Base-by-base conservation (phyloP, 1,140 invertebrate species). In the Littorina saxatilis region DNA sequence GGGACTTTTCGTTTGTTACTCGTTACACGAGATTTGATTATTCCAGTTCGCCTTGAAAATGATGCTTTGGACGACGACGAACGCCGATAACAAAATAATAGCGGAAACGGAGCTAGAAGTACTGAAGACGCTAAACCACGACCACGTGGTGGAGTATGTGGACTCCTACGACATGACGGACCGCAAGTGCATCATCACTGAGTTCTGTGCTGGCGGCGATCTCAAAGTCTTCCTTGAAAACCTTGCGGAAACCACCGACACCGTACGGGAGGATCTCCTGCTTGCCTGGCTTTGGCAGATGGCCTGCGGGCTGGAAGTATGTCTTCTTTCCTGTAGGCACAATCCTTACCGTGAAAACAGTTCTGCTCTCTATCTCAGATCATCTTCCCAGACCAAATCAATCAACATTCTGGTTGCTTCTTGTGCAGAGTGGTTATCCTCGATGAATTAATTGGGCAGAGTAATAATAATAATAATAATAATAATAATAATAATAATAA, bases 151-250 rank as follows among this genome's bases (percentile, higher is more conserved):
- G 15, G 35, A 23, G 7, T 75, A 75, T 40, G 50, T 66, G 32
- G 72, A 39, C 55, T 47, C 43, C 55, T 27, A 5, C n/a, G 0
- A 68, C 1, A 4, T 43, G 20, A 39, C n/a, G n/a, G 17, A 27
- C 29, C 4, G n/a, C 39, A 50, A 79, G 1, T 61, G 32, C 50
- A 82, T 82, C 63, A 27, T 79, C 76, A 82, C 76, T 2, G 81
- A 82, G 50, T 82, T 72, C 76, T 82, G 81, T 40, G 63, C 50
- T 15, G 81, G 81, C 1, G 81, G 81, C 20, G 81, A 82, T 43
- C 66, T 82, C 47, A 40, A 15, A 0, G 13, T 29, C 15, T 79
- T 82, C 58, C 40, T 82, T 11, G 32, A 61, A 20, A 40, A 68
- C 13, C 27, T 63, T 0, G n/a, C n/a, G n/a, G n/a, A n/a, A n/a